Evolutionary conservation across 2,888 invertebrate species (phyloP), one percentile per base, ranked within the genome.

Genomic region (Drosophila barbarae): DNA sequence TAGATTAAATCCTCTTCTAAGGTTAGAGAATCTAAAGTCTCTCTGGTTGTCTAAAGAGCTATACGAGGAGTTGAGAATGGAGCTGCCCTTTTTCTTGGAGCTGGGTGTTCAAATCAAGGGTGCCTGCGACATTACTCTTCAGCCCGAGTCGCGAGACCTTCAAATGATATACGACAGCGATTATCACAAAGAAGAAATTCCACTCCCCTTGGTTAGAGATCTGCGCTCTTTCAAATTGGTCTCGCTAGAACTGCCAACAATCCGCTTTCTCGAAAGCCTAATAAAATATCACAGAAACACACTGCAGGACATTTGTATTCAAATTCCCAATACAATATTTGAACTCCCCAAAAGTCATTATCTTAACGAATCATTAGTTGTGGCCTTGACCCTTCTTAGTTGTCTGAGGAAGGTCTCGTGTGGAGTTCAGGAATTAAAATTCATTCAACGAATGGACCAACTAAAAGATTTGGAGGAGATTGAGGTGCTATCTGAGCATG

Each of bases 241-340:
- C 1, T 34, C n/a, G 1, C 0, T 0, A 9, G 2, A 6, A 2
- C 15, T 7, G 32, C 26, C 26, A 15, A 18, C 36, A 0, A 0
- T 13, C 5, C 10, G 5, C 4, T 12, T 36, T n/a, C 21, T 44
- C 1, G 7, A 2, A 1, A 46, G n/a, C 2, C 15, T 50, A 7
- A 2, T 9, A 1, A 4, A 13, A 13, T 6, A 18, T 9, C 42
- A 63, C 26, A n/a, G 18, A 9, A 12, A n/a, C 2, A 28, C 51
- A 0, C 32, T 63, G 18, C n/a, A 21, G 5, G 26, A 32, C 1
- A 21, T 51, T 13, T 13, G 7, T 42, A 49, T 60, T 32, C 0
- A 4, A 13, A 2, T 13, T 30, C 30, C 44, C 15, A 2, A 7
- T 7, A 30, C 46, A 8, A 0, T 46, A 13, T 46, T 18, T 13